A percentile compares a stretch with the other conserved stretches of the same genome.
Evolutionary conservation across 2,113 vertebrate species (phyloP).

Genomic region (Erpornis zantholeuca): DNA sequence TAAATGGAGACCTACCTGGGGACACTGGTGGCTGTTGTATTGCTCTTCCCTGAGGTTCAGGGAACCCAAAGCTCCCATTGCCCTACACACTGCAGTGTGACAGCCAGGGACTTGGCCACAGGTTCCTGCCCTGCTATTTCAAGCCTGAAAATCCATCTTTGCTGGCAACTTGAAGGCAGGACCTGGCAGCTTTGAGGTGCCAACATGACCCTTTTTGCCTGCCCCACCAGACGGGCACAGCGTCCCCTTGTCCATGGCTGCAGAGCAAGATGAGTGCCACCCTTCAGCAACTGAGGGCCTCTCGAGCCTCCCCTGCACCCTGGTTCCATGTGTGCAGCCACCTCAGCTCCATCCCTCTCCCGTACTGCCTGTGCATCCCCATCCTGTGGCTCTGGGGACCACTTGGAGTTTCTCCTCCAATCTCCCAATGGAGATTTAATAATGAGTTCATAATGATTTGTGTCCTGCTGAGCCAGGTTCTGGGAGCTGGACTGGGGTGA

Average conservation of each 20-base stretch:
- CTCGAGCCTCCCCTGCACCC: fast-evolving
- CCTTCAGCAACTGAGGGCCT: not conserved
- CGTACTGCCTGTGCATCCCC: not conserved
- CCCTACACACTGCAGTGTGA: no score
- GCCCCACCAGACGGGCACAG: not conserved
- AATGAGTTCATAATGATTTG: not conserved
- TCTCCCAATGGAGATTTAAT: not conserved
- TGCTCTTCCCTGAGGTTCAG: not conserved
- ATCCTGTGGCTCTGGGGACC: not conserved
- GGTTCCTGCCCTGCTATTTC: not conserved
- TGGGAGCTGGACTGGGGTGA: not conserved
- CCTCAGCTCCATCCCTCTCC: not conserved
- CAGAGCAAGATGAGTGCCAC: not conserved
- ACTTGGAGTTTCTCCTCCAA: not conserved
- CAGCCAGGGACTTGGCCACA: not conserved
- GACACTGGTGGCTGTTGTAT: not conserved
- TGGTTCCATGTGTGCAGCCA: fast-evolving
- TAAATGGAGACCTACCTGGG: not conserved
- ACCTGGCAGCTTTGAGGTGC: not conserved
- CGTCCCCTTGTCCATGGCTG: not conserved
- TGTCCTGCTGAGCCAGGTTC: not conserved
- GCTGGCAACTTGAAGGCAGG: not conserved
- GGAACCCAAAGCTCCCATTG: not conserved
- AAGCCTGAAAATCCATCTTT: not conserved
- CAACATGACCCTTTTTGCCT: not conserved